Evolutionary conservation across 2,113 vertebrate species (phyloP).

Genomic region (Atractosteus spatula): DNA sequence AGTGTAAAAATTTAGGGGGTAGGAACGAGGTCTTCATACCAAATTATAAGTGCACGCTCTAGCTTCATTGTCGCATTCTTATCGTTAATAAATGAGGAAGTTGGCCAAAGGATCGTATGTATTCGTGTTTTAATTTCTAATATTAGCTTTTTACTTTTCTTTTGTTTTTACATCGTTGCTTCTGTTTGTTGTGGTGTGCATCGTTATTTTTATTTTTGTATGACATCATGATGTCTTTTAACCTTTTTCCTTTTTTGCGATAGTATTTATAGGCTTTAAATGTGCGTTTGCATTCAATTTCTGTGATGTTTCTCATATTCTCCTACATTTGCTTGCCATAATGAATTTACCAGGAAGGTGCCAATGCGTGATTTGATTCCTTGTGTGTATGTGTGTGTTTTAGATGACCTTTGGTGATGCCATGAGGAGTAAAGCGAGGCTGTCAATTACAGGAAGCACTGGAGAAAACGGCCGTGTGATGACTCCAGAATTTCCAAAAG

Average conservation of each 20-base stretch:
- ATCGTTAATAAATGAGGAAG: constrained; percentile 84
- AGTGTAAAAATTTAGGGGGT: constrained; percentile 99
- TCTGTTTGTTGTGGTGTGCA: constrained; percentile 63
- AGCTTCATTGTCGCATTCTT: constrained; percentile 80
- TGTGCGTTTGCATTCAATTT: constrained; percentile 53
- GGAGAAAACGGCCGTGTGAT: constrained; percentile 97
- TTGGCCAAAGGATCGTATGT: constrained; percentile 75
- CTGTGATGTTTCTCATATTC: constrained; percentile 38
- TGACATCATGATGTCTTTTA: constrained; percentile 38
- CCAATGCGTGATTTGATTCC: constrained; percentile 18
- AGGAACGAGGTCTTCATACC: constrained; percentile 96
- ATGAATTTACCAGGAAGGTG: constrained; percentile 4
- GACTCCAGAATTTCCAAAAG: constrained; percentile 98
- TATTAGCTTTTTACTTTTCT: constrained; percentile 49
- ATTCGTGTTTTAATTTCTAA: constrained; percentile 64
- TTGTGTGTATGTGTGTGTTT: constrained; percentile 54
- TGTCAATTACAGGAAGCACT: constrained; percentile 97
- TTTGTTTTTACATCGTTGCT: constrained; percentile 54
- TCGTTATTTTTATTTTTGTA: constrained; percentile 55
- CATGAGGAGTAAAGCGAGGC: constrained; percentile 93
- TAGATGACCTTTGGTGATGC: constrained; percentile 94
- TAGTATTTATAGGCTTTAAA: constrained; percentile 28
- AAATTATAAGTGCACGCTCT: constrained; percentile 89
- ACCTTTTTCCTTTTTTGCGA: constrained; percentile 43
- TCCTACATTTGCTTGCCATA: constrained; percentile 35